These are phyloP conservation scores for Acrocephalus arundinaceus DNA, from an alignment of 2,113 vertebrate species.

Conservation along the genomic window DNA sequence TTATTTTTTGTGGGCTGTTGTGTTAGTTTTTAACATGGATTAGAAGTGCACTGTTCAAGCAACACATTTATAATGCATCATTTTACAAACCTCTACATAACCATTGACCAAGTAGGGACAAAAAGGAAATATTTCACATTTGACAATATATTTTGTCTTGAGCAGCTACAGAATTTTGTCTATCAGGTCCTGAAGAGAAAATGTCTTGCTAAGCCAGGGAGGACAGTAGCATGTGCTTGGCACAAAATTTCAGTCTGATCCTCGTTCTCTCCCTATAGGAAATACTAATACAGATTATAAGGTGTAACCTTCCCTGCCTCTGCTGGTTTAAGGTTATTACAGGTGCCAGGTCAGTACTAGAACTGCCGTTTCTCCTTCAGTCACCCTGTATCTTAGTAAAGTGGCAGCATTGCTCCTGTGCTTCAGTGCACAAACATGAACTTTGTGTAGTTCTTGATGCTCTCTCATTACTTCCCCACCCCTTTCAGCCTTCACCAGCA, in stretches of 20 bases:
- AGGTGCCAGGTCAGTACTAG: background rate
- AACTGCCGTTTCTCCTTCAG: background rate
- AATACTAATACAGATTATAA: fast-evolving
- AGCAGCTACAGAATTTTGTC: background rate
- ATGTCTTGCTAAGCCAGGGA: background rate
- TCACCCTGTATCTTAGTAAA: fast-evolving
- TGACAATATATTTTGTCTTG: background rate
- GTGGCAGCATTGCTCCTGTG: fast-evolving
- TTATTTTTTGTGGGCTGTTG: background rate
- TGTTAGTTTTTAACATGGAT: background rate
- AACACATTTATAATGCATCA: background rate
- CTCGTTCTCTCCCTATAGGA: background rate
- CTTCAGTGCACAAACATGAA: fast-evolving
- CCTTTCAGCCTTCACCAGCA: background rate
- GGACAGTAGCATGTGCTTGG: too few relatives aligned
- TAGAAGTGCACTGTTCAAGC: background rate
- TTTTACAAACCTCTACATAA: background rate
- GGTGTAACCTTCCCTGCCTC: background rate
- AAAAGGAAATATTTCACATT: background rate
- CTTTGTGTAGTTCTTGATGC: background rate
- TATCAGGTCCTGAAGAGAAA: background rate
- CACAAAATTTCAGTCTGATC: background rate
- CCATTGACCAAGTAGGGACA: background rate
- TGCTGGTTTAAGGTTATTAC: background rate
- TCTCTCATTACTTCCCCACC: background rate